Evolutionary conservation across 2,797 vertebrate species (phyloP), one percentile per base, ranked within the genome.

Genomic region (Perodicticus potto): DNA sequence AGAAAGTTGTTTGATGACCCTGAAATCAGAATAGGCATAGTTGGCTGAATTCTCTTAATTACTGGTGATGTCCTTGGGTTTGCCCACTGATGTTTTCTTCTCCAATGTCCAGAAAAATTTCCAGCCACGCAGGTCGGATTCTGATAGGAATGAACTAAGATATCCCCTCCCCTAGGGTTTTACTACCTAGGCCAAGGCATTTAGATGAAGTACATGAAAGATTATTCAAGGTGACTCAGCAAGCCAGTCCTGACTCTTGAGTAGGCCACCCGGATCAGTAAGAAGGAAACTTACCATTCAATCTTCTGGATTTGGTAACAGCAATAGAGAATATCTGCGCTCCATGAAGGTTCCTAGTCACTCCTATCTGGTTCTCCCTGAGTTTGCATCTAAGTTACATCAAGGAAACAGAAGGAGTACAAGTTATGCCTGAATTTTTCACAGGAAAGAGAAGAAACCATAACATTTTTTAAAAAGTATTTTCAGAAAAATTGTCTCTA

Each of bases 401-500:
- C 61, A 83, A 91, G 67, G 34, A 84, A 70, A 95, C n/a, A 93
- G 86, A 94, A 91, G 61, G 49, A 65, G 2, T 19, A 23, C 23
- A 95, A 40, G 72, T 65, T 49, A 74, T 23, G 67, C 72, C n/a
- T 93, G 49, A 76, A 83, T 65, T 92, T 91, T 91, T 94, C 89
- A 83, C 73, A 94, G 93, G 87, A 84, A 95, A 94, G 85, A 93
- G 29, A 65, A 97, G 76, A 96, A 96, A 86, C 80, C 93, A 92
- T 95, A 97, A 95, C 83, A 45, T 92, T 40, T 91, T 96, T 96
- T 91, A 4, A 94, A 95, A 97, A 63, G 43, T 25, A 65, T 96
- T 93, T 90, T 91, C 12, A 93, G 70, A 95, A 89, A 85, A 93
- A 96, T 92, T 63, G 59, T 92, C 96, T 90, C 81, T 91, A 92